Evolutionary conservation across 92 coral and sea anemone genomes (phyloP), one percentile per base, ranked within the genome.

Genomic region (Muricea muricata): DNA sequence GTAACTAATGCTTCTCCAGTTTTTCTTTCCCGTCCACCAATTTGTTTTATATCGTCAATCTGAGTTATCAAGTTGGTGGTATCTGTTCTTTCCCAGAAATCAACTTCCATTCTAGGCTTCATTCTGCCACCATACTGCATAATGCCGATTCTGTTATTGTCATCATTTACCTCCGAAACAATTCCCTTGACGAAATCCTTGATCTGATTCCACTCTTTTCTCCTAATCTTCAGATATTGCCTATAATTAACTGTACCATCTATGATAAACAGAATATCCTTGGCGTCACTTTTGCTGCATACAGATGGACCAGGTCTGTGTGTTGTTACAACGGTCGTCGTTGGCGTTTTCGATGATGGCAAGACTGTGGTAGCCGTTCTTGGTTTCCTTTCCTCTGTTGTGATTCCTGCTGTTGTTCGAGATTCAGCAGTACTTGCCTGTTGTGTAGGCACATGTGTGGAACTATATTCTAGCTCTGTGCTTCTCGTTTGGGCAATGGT

Each of bases 91-190:
- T 55, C 69, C 21, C 29, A 35, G 58, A 78, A 35, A 11, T 78
- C 34, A n/a, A 78, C 37, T 23, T 78, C 83, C 83, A 78, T 56
- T 12, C 21, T 56, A 11, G 71, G 83, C 24, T 57, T 56, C 7
- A 21, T 15, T 33, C 17, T 17, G 21, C 70, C 70, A 31, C 83
- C 83, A 35, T 54, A 78, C 28, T 78, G 70, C 83, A 78, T 55
- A 18, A 78, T 55, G 18, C 83, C 83, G 40, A 78, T 23, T 39
- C 50, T 58, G 15, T 56, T 56, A 21, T 58, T 78, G 29, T 78
- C 54, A 15, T 21, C 55, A 6, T 78, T 30, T 21, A 78, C 34
- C 71, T 39, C 70, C 55, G 55, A 78, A 20, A 78, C 52, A 8
- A 78, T 37, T 17, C 58, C 54, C 31, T 78, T 78, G 11, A 78